These are phyloP conservation scores for Cecidostiba fungosa DNA, from an alignment of 2,888 invertebrate species.

Conservation along the genomic window DNA sequence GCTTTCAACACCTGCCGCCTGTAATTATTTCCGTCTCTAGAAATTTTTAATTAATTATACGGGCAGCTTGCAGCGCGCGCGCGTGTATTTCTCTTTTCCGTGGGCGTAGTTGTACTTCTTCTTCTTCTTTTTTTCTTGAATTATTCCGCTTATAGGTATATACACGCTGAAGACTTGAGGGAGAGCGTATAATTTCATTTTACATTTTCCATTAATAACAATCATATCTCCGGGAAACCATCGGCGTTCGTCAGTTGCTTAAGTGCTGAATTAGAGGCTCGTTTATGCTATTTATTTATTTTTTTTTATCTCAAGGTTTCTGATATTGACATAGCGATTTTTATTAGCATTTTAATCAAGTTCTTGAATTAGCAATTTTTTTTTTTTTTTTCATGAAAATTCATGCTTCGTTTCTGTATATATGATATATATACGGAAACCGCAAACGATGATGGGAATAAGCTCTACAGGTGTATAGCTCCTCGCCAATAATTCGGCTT, in stretches of 20 bases:
- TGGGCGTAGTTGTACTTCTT: neutral
- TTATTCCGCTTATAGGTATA: neutral
- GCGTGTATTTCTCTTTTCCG: neutral
- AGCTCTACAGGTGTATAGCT: neutral
- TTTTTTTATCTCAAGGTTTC: neutral
- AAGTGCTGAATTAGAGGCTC: conserved; percentile 13
- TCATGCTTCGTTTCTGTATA: neutral
- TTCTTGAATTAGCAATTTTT: neutral
- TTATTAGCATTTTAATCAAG: conserved; percentile 15
- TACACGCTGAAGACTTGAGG: neutral
- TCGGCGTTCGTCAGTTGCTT: neutral
- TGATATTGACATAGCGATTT: neutral
- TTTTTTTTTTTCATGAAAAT: neutral
- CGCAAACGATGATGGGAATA: conserved; percentile 10
- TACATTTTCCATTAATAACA: conserved; percentile 20
- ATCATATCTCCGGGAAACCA: neutral
- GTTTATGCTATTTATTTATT: neutral
- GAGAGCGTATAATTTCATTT: neutral
- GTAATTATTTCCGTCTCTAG: conserved; percentile 59
- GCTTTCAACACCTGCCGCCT: conserved; percentile 62
- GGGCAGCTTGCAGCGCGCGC: conserved; percentile 8
- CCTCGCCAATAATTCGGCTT: neutral
- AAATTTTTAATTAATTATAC: conserved; percentile 61
- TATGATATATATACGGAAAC: too few relatives aligned
- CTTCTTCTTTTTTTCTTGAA: neutral